These are phyloP conservation scores for Calypte anna DNA, from an alignment of 2,113 vertebrate genomes.

Conservation along the genomic window DNA sequence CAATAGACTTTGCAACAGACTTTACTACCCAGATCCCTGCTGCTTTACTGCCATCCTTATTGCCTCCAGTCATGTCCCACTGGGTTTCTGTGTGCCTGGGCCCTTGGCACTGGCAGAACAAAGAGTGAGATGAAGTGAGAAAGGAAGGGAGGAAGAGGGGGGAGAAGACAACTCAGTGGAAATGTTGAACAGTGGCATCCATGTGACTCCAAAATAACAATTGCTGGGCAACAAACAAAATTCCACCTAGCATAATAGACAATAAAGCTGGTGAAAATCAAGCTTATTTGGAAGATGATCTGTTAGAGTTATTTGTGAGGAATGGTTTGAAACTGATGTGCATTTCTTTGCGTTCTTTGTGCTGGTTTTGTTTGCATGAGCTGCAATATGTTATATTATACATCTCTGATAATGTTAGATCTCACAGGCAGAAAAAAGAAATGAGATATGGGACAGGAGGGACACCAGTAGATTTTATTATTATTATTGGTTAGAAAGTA, in stretches of 20 bases:
- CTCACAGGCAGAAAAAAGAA: not conserved
- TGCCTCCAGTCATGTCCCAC: constrained; percentile 35
- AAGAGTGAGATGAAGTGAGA: not conserved
- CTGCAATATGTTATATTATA: not conserved
- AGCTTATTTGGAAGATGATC: not conserved
- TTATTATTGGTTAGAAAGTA: not conserved
- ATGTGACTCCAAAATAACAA: not conserved
- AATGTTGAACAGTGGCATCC: not conserved
- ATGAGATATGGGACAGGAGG: constrained; percentile 1
- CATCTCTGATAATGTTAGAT: not conserved
- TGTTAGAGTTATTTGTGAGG: constrained; percentile 3
- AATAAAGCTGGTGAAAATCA: not conserved
- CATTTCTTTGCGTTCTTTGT: not conserved
- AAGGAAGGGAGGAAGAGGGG: not conserved
- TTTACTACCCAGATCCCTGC: not conserved
- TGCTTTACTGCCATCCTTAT: constrained; percentile 39
- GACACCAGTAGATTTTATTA: constrained; percentile 6
- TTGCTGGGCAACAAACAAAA: not conserved
- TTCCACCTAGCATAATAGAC: not conserved
- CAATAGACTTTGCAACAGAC: not conserved
- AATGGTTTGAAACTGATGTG: not conserved
- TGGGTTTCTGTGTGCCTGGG: constrained; percentile 2
- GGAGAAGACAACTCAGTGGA: not conserved
- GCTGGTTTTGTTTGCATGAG: constrained; percentile 26
- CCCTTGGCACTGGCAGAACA: constrained; percentile 5